Conservation (phyloP, 2,888 invertebrate genomes). For the Philaethria dido region DNA sequence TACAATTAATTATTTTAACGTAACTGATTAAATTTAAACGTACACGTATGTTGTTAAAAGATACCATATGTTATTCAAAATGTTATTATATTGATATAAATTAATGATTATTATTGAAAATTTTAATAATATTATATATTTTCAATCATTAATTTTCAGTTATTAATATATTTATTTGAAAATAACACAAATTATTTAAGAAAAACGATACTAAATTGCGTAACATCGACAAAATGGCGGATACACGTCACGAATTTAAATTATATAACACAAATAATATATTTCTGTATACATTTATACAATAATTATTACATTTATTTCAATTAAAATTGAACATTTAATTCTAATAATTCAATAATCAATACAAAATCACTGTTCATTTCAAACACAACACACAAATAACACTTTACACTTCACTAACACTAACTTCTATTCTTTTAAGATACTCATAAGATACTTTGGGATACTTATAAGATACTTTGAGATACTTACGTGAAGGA, state of each 20-base stretch:
- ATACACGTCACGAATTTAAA: neutral
- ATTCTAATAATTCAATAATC: neutral
- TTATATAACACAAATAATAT: neutral
- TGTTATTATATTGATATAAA: neutral
- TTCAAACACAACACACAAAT: constrained; percentile 1
- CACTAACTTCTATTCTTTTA: neutral
- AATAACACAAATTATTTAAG: neutral
- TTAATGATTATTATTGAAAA: neutral
- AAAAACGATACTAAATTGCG: neutral
- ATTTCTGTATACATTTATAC: neutral
- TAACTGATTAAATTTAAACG: neutral
- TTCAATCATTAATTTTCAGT: neutral
- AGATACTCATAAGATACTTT: constrained; percentile 10
- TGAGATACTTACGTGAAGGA: constrained; percentile 33
- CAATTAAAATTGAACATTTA: neutral
- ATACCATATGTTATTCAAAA: constrained; percentile 5
- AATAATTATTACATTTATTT: neutral
- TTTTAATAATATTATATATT: neutral
- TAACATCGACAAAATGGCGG: constrained; percentile 23
- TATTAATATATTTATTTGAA: neutral
- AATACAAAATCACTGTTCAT: neutral
- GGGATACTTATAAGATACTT: constrained; percentile 13
- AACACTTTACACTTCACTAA: constrained; percentile 1
- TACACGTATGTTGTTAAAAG: neutral
- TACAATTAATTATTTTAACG: no score